Evolutionary conservation across 92 coral and sea anemone species (phyloP).

Genomic region (Umimayanthus chanpuru): DNA sequence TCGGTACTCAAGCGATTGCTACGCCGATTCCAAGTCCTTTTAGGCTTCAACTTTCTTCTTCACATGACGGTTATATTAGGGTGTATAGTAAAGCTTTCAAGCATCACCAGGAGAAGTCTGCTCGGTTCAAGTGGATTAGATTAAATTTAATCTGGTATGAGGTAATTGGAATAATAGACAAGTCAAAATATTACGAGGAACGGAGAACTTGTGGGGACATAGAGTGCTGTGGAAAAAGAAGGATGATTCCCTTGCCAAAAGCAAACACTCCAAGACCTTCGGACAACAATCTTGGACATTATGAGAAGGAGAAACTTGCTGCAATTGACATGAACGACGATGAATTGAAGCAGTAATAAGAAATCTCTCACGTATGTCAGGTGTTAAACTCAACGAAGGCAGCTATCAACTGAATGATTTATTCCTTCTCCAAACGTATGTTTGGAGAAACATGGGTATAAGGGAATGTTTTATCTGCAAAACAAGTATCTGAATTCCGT

Average conservation of each 20-base stretch:
- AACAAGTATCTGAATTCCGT: too few relatives aligned
- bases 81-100: neutral
- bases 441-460: neutral
- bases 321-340: neutral
- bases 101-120: neutral
- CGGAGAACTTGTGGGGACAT: too few relatives aligned
- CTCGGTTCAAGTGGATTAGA: neutral
- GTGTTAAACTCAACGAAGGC: neutral
- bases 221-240: too few relatives aligned
- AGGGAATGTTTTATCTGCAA: too few relatives aligned
- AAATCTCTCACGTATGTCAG: neutral
- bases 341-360: neutral
- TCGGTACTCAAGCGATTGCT: neutral
- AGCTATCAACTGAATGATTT: neutral
- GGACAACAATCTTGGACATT: neutral
- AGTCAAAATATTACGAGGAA: neutral
- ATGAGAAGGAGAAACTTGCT: slow-evolving; percentile 1
- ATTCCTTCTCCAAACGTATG: neutral
- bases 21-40: neutral
- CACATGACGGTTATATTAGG: slow-evolving; percentile 1
- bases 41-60: neutral
- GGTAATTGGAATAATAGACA: neutral
- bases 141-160: neutral
- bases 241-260: slow-evolving; percentile 11
- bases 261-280: slow-evolving; percentile 12